Evolutionary conservation across 2,888 invertebrate genomes (phyloP), one percentile per base, ranked within the genome.

Genomic region (Oligia fasciuncula): DNA sequence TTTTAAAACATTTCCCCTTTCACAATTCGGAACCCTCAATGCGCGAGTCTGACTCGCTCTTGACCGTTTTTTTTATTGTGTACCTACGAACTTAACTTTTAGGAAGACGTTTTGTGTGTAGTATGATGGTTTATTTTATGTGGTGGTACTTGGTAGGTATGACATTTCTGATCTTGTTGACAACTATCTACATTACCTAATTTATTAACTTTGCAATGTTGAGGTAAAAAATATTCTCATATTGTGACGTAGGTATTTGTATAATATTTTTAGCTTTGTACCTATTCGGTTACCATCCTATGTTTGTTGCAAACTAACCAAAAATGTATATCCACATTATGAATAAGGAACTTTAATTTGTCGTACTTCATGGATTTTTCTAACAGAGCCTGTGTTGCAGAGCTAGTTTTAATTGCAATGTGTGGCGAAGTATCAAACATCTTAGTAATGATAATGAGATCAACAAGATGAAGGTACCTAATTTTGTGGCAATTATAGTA

Each of bases 41-140:
- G 40, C 40, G 40, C 5, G 0, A 40, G 5, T 40, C 40, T 0
- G 40, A 40, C 40, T 40, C 40, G 40, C 40, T 40, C 40, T 40
- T 40, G 40, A 40, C 40, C 40, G 40, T 5, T 40, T 40, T 51
- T 68, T 83, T 46, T 69, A 23, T 69, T 67, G 67, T 19, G 11
- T 19, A 35, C 35, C 35, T 35, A 19, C 23, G 49, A 66, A 60
- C 14, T 60, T 66, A 5, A 4, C 70, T 69, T 83, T 60, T 65
- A 11, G 9, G 35, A 72, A 17, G 54, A 51, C 66, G 49, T 14
- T 78, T 80, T 71, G 13, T 57, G 29, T 46, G 6, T 54, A 0
- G 35, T 43, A 29, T 54, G 17, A 46, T 11, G 46, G 11, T 46
- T 46, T 46, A 11, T 46, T 11, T 11, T 46, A 2, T 11, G 11